Percentiles rank a stretch among this genome's conserved stretches.
These are phyloP conservation scores for Scylla paramamosain DNA, from an alignment of 1,140 invertebrate species.

Conservation along the genomic window DNA sequence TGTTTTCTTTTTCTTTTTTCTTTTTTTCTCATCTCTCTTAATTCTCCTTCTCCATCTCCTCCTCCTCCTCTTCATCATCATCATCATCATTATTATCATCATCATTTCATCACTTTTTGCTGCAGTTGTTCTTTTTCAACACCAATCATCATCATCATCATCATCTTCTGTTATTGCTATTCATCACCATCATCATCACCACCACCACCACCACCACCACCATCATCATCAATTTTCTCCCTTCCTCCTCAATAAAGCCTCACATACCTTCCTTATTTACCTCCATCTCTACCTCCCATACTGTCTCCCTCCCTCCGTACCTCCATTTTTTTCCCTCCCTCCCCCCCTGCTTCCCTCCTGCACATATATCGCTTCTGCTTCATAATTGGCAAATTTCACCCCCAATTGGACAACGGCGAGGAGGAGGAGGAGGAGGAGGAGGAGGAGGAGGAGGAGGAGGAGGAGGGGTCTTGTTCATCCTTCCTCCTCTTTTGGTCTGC, in stretches of 20 bases:
- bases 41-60: background rate
- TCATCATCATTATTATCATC: too few relatives aligned
- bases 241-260: too few relatives aligned
- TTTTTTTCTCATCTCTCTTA: background rate
- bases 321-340: background rate
- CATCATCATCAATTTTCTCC: too few relatives aligned
- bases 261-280: background rate
- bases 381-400: background rate
- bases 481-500: background rate
- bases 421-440: background rate
- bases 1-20: background rate
- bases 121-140: too few relatives aligned
- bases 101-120: too few relatives aligned
- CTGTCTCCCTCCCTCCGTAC: background rate
- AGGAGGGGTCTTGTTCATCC: background rate
- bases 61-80: background rate
- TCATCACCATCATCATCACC: too few relatives aligned
- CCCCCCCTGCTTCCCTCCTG: background rate
- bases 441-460: background rate
- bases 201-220: too few relatives aligned
- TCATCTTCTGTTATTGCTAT: too few relatives aligned
- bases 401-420: background rate
- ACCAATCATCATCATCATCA: too few relatives aligned
- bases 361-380: background rate
- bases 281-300: background rate